These are phyloP conservation scores for Toxostoma redivivum DNA, from an alignment of 2,113 vertebrate genomes.

Conservation along the genomic window DNA sequence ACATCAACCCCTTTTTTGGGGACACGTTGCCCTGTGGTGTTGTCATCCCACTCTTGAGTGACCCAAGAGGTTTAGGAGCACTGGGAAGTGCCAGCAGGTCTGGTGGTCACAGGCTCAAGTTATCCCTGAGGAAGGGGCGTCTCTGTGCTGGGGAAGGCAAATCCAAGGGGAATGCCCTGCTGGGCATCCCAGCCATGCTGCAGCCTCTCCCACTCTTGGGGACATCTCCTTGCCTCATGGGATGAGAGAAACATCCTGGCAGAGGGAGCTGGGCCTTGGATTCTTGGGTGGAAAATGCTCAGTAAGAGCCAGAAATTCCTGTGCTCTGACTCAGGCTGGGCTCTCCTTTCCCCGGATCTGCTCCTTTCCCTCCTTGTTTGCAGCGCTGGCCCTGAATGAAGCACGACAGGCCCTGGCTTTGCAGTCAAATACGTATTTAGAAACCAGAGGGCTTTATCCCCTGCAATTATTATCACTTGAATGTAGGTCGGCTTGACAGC, in stretches of 20 bases:
- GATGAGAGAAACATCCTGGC: neutral
- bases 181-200: neutral
- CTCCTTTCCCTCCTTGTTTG: neutral
- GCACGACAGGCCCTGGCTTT: neutral
- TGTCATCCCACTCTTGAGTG: neutral
- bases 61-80: neutral
- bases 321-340: neutral
- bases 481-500: slow-evolving; percentile 52
- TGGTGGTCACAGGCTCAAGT: fast-evolving
- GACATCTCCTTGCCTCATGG: neutral
- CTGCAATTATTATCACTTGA: slow-evolving; percentile 23
- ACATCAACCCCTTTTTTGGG: neutral
- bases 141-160: neutral
- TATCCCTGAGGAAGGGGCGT: neutral
- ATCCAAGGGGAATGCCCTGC: neutral
- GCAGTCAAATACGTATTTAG: neutral
- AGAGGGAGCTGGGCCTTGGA: neutral
- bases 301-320: neutral
- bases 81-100: neutral
- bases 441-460: slow-evolving; percentile 27
- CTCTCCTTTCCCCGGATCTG: neutral
- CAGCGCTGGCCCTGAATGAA: neutral
- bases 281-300: neutral
- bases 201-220: neutral
- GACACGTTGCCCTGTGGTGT: fast-evolving